Percentiles rank a stretch among this genome's conserved stretches.
Evolutionary conservation across 2,113 vertebrate species (phyloP).

Genomic region (Propithecus coquereli): DNA sequence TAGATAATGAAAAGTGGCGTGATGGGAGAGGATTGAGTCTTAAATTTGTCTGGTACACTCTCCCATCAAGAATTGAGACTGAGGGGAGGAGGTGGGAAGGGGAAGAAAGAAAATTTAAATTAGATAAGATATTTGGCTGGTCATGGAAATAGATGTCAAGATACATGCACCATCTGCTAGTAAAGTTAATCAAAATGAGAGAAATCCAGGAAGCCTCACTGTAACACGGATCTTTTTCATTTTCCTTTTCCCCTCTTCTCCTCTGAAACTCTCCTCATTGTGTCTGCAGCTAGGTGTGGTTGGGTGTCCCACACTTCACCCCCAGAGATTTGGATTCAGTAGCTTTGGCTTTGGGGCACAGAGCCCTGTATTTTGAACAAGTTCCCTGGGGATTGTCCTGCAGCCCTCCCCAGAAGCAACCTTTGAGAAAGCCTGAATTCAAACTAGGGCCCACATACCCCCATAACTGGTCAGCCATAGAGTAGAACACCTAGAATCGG

Average conservation of each 20-base stretch:
- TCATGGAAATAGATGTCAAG: conserved; percentile 36
- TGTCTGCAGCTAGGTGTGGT: background rate
- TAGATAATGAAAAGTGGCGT: background rate
- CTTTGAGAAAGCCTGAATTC: conserved; percentile 1
- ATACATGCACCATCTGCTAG: background rate
- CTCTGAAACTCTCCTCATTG: background rate
- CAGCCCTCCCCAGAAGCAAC: background rate
- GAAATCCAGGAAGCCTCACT: background rate
- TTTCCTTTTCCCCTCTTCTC: background rate
- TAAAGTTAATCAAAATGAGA: conserved; percentile 34
- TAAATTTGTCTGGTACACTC: background rate
- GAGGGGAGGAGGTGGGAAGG: background rate
- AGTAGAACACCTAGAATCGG: background rate
- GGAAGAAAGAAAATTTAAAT: conserved; percentile 1
- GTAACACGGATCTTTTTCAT: background rate
- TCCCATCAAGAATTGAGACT: background rate
- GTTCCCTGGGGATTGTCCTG: background rate
- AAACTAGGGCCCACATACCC: background rate
- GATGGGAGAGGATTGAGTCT: background rate
- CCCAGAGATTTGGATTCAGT: background rate
- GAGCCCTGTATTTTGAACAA: background rate
- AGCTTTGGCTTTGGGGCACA: background rate
- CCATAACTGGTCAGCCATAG: background rate
- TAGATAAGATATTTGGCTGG: background rate
- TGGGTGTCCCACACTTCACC: background rate